These are phyloP conservation scores for Pogona vitticeps DNA, from an alignment of 2,113 vertebrate species.

Conservation along the genomic window DNA sequence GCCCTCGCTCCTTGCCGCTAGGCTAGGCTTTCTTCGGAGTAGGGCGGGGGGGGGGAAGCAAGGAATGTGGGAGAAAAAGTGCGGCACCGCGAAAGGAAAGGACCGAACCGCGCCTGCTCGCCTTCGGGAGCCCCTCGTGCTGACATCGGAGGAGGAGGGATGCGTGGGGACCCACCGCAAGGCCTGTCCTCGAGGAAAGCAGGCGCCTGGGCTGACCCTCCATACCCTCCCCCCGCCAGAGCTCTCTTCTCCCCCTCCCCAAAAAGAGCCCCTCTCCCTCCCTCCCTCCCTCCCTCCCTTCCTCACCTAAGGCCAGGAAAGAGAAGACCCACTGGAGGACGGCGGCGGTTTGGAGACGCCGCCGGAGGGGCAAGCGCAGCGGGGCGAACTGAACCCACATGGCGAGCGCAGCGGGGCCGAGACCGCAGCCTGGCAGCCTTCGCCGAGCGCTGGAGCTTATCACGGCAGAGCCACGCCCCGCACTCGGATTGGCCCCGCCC, in stretches of 20 bases:
- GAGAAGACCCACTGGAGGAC: slow-evolving; percentile 45
- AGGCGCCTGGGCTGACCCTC: too few species aligned
- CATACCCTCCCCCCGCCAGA: not conserved
- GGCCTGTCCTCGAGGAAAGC: too few species aligned
- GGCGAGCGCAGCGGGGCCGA: not conserved
- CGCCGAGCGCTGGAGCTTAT: not conserved
- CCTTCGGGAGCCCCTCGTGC: too few species aligned
- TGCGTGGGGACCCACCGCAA: not conserved
- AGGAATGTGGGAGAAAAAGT: too few species aligned
- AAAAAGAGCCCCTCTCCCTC: too few species aligned
- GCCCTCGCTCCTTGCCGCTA: too few species aligned
- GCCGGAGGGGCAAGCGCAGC: not conserved
- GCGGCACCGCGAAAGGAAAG: too few species aligned
- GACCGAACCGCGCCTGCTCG: too few species aligned
- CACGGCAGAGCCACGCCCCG: not conserved
- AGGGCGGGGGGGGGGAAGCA: too few species aligned
- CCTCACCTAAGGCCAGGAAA: slow-evolving; percentile 43
- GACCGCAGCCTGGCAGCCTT: not conserved
- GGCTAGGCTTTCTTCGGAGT: too few species aligned
- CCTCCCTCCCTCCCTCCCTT: not conserved
- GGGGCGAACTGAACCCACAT: slow-evolving; percentile 24
- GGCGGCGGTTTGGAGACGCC: not conserved
- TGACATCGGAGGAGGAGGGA: not conserved
- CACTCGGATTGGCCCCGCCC: not conserved
- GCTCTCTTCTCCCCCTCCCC: too few species aligned